Percentiles rank a stretch among this genome's conserved stretches.
Evolutionary conservation across 1,140 invertebrate species (phyloP).

Genomic region (Tetragnatha versicolor): DNA sequence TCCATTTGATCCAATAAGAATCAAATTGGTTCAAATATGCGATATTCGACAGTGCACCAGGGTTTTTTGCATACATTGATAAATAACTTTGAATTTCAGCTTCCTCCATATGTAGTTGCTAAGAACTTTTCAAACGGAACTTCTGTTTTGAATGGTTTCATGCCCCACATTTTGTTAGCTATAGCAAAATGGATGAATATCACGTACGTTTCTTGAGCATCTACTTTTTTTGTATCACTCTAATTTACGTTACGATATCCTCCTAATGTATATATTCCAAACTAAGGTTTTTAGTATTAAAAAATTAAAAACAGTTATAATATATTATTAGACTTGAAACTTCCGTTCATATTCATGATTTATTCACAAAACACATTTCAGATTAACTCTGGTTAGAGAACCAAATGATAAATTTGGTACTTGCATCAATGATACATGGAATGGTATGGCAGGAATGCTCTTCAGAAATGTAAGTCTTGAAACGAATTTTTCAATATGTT

Average conservation of each 20-base stretch:
- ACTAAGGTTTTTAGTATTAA: too few relatives aligned
- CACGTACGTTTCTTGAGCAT: neutral
- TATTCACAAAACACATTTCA: too few relatives aligned
- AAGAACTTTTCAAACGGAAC: neutral
- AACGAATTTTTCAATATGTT: too few relatives aligned
- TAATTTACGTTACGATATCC: neutral
- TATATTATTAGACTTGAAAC: too few relatives aligned
- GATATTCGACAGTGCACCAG: too few relatives aligned
- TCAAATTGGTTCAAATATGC: too few relatives aligned
- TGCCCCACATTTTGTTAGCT: neutral
- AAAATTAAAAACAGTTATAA: too few relatives aligned
- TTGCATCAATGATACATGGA: neutral
- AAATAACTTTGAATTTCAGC: too few relatives aligned
- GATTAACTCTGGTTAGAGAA: slow-evolving; percentile 2
- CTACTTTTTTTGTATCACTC: neutral
- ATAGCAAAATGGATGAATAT: slow-evolving; percentile 13
- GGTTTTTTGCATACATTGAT: too few relatives aligned
- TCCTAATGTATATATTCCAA: neutral
- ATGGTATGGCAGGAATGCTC: slow-evolving; percentile 27
- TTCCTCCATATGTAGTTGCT: neutral
- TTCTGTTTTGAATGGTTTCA: neutral
- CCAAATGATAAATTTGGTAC: slow-evolving; percentile 1
- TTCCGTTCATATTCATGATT: too few relatives aligned
- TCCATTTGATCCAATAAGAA: too few relatives aligned
- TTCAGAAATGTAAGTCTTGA: slow-evolving; percentile 42